Evolutionary conservation across 2,797 vertebrate species (phyloP).

Genomic region (Molossus molossus): DNA sequence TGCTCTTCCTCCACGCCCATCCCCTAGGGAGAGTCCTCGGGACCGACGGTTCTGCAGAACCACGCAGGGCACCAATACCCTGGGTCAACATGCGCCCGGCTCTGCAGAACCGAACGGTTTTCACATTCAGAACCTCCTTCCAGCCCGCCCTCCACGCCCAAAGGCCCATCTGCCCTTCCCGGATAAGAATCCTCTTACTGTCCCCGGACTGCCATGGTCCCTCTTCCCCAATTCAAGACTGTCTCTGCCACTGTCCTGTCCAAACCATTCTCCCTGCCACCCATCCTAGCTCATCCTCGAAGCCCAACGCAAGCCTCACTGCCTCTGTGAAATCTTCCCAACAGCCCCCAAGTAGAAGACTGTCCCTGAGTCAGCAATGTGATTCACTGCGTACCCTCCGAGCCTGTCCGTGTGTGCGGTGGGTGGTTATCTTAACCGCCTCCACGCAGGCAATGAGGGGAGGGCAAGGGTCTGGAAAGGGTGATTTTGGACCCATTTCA

Average conservation of each 20-base stretch:
- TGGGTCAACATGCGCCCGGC: background rate
- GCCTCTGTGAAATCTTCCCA: background rate
- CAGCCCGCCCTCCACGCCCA: background rate
- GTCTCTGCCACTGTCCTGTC: background rate
- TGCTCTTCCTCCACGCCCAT: background rate
- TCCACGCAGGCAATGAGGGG: background rate
- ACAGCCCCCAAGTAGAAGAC: background rate
- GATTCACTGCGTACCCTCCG: background rate
- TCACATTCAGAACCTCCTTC: background rate
- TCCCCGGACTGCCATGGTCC: background rate
- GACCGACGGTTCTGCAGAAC: background rate
- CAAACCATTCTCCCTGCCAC: background rate
- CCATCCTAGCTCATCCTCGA: background rate
- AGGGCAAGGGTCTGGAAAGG: background rate
- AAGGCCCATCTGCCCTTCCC: background rate
- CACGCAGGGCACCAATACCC: rapidly evolving
- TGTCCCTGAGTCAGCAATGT: background rate
- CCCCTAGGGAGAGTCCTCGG: background rate
- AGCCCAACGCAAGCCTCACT: background rate
- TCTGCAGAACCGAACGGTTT: background rate
- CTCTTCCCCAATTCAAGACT: background rate
- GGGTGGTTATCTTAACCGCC: background rate
- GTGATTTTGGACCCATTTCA: background rate
- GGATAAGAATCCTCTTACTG: background rate
- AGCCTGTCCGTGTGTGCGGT: background rate